These are phyloP conservation scores for Syndactyla subalaris DNA, from an alignment of 2,797 vertebrate genomes.

Conservation along the genomic window DNA sequence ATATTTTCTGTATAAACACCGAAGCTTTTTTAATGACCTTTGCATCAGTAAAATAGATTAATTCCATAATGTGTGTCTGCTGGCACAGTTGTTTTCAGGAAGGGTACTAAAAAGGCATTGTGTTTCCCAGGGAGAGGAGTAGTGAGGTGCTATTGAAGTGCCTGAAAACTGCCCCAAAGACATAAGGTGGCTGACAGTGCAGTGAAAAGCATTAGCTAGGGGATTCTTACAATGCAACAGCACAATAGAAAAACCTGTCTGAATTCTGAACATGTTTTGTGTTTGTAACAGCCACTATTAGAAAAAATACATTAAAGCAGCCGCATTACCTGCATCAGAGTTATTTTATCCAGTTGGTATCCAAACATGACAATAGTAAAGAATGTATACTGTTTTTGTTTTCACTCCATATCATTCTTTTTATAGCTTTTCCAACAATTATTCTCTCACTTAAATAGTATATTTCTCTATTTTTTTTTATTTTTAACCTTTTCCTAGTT, in stretches of 20 bases:
- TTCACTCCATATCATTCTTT: neutral
- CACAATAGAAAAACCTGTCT: neutral
- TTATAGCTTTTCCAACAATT: neutral
- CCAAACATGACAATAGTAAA: neutral
- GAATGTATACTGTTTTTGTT: neutral
- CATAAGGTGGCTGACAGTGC: neutral
- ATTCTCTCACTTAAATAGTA: neutral
- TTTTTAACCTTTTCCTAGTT: neutral
- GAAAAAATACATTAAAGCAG: neutral
- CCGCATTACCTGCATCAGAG: neutral
- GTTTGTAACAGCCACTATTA: neutral
- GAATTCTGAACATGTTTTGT: neutral
- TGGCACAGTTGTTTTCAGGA: neutral
- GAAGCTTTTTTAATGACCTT: neutral
- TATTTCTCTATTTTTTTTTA: neutral
- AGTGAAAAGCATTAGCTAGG: neutral
- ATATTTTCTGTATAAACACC: neutral
- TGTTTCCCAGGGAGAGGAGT: neutral
- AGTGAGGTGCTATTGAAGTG: neutral
- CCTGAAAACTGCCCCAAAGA: neutral
- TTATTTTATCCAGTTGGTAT: neutral
- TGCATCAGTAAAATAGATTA: neutral
- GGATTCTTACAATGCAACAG: neutral
- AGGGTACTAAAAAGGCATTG: neutral
- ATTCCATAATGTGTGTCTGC: neutral